Evolutionary conservation across 2,797 vertebrate species (phyloP).

Genomic region (Neoniphon sammara): DNA sequence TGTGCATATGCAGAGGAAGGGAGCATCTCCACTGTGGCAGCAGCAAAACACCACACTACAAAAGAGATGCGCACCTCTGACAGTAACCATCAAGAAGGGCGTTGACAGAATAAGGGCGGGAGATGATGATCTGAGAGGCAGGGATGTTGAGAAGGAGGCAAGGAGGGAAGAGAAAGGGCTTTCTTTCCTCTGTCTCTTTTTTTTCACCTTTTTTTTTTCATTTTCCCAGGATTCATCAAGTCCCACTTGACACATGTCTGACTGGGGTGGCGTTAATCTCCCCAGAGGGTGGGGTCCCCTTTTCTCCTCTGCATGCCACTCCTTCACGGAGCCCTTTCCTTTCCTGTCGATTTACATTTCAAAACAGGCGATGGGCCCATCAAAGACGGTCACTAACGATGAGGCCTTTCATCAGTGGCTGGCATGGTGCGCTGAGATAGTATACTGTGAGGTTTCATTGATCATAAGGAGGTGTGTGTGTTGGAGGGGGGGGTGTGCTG

Average conservation of each 20-base stretch:
- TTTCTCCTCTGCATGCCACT: constrained; percentile 75
- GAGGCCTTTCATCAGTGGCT: constrained; percentile 81
- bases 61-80: constrained; percentile 85
- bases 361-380: constrained; percentile 83
- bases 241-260: constrained; percentile 84
- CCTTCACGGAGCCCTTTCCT: constrained; percentile 70
- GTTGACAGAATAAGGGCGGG: constrained; percentile 89
- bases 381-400: constrained; percentile 82
- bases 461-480: constrained; percentile 79
- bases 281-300: constrained; percentile 80
- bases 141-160: constrained; percentile 79
- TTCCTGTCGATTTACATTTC: constrained; percentile 84
- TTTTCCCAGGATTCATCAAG: constrained; percentile 84
- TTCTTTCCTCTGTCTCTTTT: constrained; percentile 72
- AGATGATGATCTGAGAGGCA: constrained; percentile 86
- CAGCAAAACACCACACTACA: constrained; percentile 81
- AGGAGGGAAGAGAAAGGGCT: constrained; percentile 78
- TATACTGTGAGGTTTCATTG: constrained; percentile 74
- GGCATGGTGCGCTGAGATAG: constrained; percentile 69
- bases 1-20: constrained; percentile 87
- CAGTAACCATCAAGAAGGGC: constrained; percentile 85
- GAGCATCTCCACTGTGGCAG: constrained; percentile 76
- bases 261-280: constrained; percentile 81
- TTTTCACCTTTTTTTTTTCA: constrained; percentile 64
- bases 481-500: constrained; percentile 75